Percentiles rank a stretch among this genome's conserved stretches.
phyloP scores from a whole-genome alignment of 2,888 invertebrate species.

The Temnothorax unifasciatus region DNA sequence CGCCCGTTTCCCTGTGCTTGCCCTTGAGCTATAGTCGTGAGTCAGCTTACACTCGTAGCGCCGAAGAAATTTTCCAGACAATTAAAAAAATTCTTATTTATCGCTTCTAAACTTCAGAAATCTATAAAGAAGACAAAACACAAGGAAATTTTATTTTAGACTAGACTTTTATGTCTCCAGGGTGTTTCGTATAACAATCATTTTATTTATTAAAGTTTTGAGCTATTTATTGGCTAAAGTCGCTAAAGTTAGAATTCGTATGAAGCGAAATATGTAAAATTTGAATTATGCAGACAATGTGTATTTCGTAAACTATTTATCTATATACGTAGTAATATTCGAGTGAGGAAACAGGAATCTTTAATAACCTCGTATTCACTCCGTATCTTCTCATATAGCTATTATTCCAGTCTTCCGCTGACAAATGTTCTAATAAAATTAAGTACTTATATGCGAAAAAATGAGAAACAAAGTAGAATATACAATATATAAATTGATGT shows the following conservation, averaged over 20 bases:
- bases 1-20: constrained; percentile 35
- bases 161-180: not conserved
- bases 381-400: not conserved
- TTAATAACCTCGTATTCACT: not conserved
- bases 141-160: not conserved
- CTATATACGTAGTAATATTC: not conserved
- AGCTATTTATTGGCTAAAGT: not conserved
- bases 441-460: not conserved
- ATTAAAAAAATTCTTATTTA: not conserved
- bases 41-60: not conserved
- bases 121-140: not conserved
- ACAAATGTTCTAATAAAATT: not conserved
- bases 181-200: not conserved
- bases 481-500: not conserved
- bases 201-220: not conserved
- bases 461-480: not conserved
- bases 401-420: not conserved
- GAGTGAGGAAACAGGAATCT: not conserved
- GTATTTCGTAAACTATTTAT: not conserved
- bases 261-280: not conserved
- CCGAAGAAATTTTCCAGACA: not conserved
- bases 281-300: not conserved
- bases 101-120: not conserved
- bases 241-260: not conserved
- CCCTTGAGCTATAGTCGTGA: constrained; percentile 35